A percentile compares a stretch with the other conserved stretches of the same genome.
phyloP scores from a whole-genome alignment of 2,797 vertebrate species.

The Somateria mollissima region DNA sequence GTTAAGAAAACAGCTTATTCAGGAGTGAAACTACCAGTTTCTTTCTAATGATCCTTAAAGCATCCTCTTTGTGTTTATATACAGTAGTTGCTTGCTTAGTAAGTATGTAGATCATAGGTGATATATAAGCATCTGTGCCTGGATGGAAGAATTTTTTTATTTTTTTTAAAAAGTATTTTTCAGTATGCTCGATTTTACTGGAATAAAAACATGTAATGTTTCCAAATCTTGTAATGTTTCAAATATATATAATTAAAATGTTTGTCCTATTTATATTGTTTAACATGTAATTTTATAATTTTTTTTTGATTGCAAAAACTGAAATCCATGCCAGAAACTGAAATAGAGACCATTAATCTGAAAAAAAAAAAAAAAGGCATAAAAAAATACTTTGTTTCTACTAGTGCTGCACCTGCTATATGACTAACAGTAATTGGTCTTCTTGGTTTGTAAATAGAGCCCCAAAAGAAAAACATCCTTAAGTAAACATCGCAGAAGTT shows the following conservation, averaged over 20 bases:
- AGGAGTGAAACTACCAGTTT: background rate
- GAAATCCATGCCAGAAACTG: background rate
- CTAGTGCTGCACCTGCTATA: background rate
- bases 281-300: background rate
- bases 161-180: background rate
- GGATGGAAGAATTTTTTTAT: background rate
- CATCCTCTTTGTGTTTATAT: background rate
- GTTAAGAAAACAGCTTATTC: background rate
- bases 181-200: background rate
- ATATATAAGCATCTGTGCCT: background rate
- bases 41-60: background rate
- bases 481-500: background rate
- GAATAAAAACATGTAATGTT: background rate
- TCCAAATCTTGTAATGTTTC: background rate
- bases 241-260: background rate
- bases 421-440: background rate
- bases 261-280: background rate
- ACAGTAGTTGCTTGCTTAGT: background rate
- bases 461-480: background rate
- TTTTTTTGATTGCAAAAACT: background rate
- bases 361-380: background rate
- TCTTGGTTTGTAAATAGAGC: background rate
- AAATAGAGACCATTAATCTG: background rate
- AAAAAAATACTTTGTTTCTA: background rate
- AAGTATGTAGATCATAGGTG: background rate